Conservation (phyloP, 2,113 vertebrate species). For the Machaerirhynchus nigripectus region DNA sequence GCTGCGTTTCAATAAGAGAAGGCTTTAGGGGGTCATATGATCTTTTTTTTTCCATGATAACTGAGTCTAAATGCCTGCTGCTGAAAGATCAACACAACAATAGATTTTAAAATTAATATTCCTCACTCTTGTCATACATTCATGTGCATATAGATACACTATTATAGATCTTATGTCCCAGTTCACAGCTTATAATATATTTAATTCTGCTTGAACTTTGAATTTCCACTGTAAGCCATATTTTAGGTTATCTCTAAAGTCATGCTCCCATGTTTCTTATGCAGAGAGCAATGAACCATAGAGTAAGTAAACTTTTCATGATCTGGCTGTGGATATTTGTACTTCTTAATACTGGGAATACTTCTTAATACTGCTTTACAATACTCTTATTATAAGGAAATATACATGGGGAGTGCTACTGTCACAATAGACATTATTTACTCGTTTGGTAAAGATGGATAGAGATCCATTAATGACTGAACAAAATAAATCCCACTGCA, state of each 20-base stretch:
- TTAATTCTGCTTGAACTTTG: not conserved
- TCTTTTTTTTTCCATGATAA: not conserved
- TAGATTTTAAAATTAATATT: not conserved
- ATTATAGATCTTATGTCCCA: not conserved
- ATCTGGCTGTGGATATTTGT: not conserved
- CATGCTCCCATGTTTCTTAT: not conserved
- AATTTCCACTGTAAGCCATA: not conserved
- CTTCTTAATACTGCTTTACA: not conserved
- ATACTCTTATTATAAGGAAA: not conserved
- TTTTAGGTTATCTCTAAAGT: not conserved
- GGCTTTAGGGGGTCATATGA: not conserved
- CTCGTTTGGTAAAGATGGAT: not conserved
- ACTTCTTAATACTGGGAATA: not conserved
- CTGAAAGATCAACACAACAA: not conserved
- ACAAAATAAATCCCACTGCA: not conserved
- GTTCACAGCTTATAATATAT: not conserved
- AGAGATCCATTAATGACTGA: not conserved
- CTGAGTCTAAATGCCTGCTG: not conserved
- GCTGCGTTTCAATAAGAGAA: not conserved
- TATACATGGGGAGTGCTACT: not conserved
- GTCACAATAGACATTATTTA: not conserved
- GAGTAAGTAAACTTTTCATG: not conserved
- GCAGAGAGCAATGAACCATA: not conserved
- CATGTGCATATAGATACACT: not conserved
- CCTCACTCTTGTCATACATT: not conserved